phyloP scores from a whole-genome alignment of 2,113 vertebrate genomes.

The Brienomyrus longianalis region DNA sequence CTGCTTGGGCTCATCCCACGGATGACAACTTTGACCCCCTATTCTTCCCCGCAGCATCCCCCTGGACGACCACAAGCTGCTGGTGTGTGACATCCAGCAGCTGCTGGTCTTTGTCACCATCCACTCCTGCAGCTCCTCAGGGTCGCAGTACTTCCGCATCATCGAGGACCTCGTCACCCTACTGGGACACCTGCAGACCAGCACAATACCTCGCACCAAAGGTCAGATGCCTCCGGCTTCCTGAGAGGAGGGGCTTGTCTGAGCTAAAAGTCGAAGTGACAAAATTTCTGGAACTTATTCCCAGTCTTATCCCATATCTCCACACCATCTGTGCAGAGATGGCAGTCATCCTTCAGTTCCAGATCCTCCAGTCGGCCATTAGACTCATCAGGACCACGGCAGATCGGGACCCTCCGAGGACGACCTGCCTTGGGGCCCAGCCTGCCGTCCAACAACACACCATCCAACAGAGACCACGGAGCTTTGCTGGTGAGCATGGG shows the following conservation, averaged over 20 bases:
- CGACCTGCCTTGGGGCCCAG: conserved; percentile 52
- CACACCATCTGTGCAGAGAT: conserved; percentile 62
- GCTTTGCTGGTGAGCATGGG: conserved; percentile 74
- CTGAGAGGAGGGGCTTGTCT: not conserved
- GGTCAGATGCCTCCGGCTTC: conserved; percentile 61
- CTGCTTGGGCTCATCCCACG: not conserved
- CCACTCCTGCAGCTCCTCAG: conserved; percentile 93
- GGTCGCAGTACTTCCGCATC: conserved; percentile 93
- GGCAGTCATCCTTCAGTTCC: conserved; percentile 81
- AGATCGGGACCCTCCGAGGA: conserved; percentile 70
- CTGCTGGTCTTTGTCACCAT: conserved; percentile 86
- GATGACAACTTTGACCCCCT: not conserved
- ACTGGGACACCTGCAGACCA: conserved; percentile 87
- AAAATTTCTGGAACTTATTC: not conserved
- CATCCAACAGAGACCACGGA: conserved; percentile 76
- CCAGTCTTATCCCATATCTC: not conserved
- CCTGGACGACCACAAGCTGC: conserved; percentile 80
- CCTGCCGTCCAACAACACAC: conserved; percentile 57
- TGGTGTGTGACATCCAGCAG: conserved; percentile 90
- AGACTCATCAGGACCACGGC: conserved; percentile 87
- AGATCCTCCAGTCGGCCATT: conserved; percentile 84
- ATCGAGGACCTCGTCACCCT: conserved; percentile 94
- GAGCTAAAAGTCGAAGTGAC: not conserved
- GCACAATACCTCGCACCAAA: conserved; percentile 79
- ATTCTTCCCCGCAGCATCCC: conserved; percentile 66